Percentiles rank a stretch among this genome's conserved stretches.
Conservation (phyloP, 2,888 invertebrate genomes). For the Patella caerulea region DNA sequence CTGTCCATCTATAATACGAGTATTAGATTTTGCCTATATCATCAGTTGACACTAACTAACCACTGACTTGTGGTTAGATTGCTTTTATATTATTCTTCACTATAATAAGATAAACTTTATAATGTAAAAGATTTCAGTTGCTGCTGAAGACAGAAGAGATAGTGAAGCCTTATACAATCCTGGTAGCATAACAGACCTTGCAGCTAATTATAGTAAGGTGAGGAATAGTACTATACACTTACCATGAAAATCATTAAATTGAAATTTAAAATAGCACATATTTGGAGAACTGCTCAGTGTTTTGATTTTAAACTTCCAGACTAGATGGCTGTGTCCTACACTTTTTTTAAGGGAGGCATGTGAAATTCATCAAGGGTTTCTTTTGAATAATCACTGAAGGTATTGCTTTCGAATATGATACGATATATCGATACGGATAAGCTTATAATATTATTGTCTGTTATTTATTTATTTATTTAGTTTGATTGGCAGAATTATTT, state of each 20-base stretch:
- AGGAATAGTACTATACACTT: no score
- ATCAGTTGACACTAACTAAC: background rate
- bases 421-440: background rate
- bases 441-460: background rate
- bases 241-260: no score
- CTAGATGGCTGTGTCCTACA: no score
- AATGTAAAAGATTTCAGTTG: slow-evolving; percentile 78
- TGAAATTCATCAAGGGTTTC: no score
- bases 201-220: slow-evolving; percentile 57
- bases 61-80: background rate
- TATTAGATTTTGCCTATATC: background rate
- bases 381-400: no score
- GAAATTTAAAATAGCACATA: no score
- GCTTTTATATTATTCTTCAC: background rate
- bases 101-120: background rate
- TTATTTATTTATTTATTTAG: slow-evolving; percentile 1
- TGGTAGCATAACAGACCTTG: slow-evolving; percentile 84
- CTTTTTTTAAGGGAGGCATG: no score
- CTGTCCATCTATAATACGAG: background rate
- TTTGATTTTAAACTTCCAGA: no score
- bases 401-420: background rate
- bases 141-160: slow-evolving; percentile 86
- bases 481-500: slow-evolving; percentile 49
- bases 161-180: slow-evolving; percentile 90
- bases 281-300: no score